These are phyloP conservation scores for Lampropteryx suffumata DNA, from an alignment of 2,888 invertebrate genomes.

Conservation along the genomic window DNA sequence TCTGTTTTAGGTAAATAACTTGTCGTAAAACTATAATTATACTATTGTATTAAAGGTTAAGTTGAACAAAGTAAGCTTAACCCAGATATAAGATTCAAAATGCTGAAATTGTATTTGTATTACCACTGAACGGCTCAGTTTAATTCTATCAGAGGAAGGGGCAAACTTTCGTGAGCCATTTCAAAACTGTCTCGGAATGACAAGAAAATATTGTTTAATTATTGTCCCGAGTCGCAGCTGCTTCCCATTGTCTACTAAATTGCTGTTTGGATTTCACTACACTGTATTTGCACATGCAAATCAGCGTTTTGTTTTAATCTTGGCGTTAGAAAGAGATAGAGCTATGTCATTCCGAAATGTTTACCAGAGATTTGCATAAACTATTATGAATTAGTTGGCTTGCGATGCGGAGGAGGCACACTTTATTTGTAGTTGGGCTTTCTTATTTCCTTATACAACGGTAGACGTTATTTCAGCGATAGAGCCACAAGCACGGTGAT, in stretches of 20 bases:
- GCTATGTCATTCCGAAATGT: slow-evolving; percentile 44
- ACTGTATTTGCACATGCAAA: slow-evolving; percentile 80
- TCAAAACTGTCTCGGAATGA: slow-evolving; percentile 45
- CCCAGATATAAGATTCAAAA: slow-evolving; percentile 2
- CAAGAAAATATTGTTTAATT: slow-evolving; percentile 75
- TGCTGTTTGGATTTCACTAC: slow-evolving; percentile 78
- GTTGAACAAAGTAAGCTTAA: neutral
- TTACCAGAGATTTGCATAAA: slow-evolving; percentile 72
- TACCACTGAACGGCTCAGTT: neutral
- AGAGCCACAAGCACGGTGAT: neutral
- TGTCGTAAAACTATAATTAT: too few species aligned
- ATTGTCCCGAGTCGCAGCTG: slow-evolving; percentile 68
- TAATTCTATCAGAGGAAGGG: slow-evolving; percentile 17
- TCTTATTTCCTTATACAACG: neutral
- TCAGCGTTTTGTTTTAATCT: slow-evolving; percentile 73
- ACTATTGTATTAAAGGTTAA: too few species aligned
- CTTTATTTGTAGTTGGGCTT: neutral
- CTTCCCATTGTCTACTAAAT: slow-evolving; percentile 72
- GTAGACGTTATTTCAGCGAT: neutral
- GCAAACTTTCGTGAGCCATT: slow-evolving; percentile 38
- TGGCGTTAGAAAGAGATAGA: slow-evolving; percentile 38
- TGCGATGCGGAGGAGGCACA: slow-evolving; percentile 20
- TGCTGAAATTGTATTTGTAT: slow-evolving; percentile 5
- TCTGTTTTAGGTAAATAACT: too few species aligned
- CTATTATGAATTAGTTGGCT: slow-evolving; percentile 74